These are phyloP conservation scores for Scortum barcoo DNA, from an alignment of 2,113 vertebrate species.

Conservation along the genomic window DNA sequence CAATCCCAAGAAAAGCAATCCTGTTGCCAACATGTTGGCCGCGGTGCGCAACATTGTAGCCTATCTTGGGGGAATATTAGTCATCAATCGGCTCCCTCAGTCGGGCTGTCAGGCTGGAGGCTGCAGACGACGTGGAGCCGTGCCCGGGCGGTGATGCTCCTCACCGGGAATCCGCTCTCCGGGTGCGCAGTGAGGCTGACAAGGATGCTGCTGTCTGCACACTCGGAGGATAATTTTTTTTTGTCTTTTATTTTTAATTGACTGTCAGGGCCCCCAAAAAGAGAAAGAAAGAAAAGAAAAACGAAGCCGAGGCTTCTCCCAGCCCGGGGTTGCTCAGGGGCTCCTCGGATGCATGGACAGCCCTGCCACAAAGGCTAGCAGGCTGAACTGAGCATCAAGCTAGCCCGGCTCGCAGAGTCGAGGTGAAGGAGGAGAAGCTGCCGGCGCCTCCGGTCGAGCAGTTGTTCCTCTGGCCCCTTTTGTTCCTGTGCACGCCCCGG, in stretches of 20 bases:
- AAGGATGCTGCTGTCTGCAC: constrained; percentile 54
- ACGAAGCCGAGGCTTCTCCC: constrained; percentile 65
- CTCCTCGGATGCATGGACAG: constrained; percentile 78
- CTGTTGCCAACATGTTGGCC: constrained; percentile 77
- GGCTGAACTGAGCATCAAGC: constrained; percentile 77
- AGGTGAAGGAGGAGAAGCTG: constrained; percentile 44
- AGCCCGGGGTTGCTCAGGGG: constrained; percentile 70
- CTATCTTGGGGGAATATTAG: constrained; percentile 56
- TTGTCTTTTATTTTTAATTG: no score
- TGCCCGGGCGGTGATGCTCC: constrained; percentile 63
- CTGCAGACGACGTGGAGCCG: constrained; percentile 70
- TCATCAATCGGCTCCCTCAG: constrained; percentile 76
- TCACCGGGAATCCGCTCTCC: constrained; percentile 56
- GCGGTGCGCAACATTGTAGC: constrained; percentile 76
- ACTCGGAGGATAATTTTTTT: constrained; percentile 26
- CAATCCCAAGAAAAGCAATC: constrained; percentile 82
- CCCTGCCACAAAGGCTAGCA: constrained; percentile 78
- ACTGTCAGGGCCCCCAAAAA: constrained; percentile 67
- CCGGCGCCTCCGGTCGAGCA: constrained; percentile 61
- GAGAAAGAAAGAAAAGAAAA: no score
- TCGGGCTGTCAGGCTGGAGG: constrained; percentile 75
- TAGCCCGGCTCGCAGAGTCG: constrained; percentile 58
- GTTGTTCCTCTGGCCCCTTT: constrained; percentile 65
- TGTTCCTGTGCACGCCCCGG: constrained; percentile 64
- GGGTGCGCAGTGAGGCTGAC: constrained; percentile 60